A percentile compares a stretch with the other conserved stretches of the same genome.
These are phyloP conservation scores for Dusona sp. DNA, from an alignment of 2,888 invertebrate genomes.

Conservation along the genomic window DNA sequence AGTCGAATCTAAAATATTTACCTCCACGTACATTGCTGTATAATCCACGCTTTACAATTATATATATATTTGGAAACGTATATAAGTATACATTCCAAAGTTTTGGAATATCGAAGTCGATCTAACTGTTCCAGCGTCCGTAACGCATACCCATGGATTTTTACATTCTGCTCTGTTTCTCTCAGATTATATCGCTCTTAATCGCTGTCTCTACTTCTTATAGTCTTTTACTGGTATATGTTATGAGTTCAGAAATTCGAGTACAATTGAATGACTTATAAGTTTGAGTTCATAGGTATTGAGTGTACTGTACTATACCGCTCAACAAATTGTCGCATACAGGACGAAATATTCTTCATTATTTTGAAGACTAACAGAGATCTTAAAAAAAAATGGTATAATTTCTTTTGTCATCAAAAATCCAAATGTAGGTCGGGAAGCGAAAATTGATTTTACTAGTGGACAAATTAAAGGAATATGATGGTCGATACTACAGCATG, in stretches of 20 bases:
- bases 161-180: background rate
- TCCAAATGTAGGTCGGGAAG: background rate
- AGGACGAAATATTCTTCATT: background rate
- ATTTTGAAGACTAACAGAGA: background rate
- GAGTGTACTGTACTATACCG: background rate
- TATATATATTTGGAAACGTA: background rate
- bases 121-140: background rate
- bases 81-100: background rate
- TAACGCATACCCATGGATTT: background rate
- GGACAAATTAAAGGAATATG: background rate
- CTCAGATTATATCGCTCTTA: background rate
- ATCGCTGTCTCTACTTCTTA: slow-evolving; percentile 5
- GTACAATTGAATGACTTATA: background rate
- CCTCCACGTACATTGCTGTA: background rate
- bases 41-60: background rate
- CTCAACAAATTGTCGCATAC: background rate
- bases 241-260: background rate
- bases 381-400: background rate
- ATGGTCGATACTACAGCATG: background rate
- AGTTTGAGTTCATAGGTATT: background rate
- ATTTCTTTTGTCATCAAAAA: background rate
- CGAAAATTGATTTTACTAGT: background rate
- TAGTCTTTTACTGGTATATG: background rate
- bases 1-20: slow-evolving; percentile 59
- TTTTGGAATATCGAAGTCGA: slow-evolving; percentile 21